phyloP scores from a whole-genome alignment of 2,797 vertebrate genomes.

The Phoxinus dragarum region DNA sequence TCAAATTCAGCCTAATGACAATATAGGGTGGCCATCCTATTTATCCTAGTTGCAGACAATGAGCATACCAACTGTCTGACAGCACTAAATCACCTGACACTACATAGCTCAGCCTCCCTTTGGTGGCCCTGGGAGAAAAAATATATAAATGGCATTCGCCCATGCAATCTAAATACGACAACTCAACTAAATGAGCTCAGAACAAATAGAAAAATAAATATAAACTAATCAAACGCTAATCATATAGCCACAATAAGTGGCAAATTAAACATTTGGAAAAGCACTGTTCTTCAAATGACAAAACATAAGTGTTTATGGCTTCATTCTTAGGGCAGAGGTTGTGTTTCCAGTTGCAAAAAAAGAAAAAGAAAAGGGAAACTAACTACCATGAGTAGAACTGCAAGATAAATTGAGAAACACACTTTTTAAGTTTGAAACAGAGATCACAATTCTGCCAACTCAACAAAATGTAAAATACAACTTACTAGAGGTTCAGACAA shows the following conservation, averaged over 20 bases:
- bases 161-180: not conserved
- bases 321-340: not conserved
- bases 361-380: no score
- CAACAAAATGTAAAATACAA: no score
- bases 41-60: slow-evolving; percentile 44
- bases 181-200: not conserved
- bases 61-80: not conserved
- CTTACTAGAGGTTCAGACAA: no score
- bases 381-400: no score
- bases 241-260: not conserved
- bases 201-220: not conserved
- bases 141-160: not conserved
- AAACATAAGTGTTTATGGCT: not conserved
- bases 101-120: not conserved
- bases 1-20: slow-evolving; percentile 12
- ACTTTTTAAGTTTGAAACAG: no score
- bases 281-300: not conserved
- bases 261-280: not conserved
- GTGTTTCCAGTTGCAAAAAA: not conserved
- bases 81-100: slow-evolving; percentile 31
- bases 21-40: not conserved
- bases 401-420: no score
- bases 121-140: not conserved
- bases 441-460: no score
- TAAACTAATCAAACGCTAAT: not conserved